phyloP scores from a whole-genome alignment of 2,888 invertebrate species.

The Calliphora vomitoria region DNA sequence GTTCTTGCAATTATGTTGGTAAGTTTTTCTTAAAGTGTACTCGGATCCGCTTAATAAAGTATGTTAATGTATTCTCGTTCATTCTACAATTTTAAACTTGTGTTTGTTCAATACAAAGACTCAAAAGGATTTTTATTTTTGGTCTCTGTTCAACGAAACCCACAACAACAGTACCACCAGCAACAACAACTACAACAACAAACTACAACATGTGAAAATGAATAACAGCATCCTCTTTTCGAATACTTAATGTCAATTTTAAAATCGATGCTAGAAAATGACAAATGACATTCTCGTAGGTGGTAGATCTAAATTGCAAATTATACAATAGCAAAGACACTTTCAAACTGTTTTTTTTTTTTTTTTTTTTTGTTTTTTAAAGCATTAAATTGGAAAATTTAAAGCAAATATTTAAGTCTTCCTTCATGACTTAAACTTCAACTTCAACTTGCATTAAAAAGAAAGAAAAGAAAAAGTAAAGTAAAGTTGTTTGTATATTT shows the following conservation, averaged over 20 bases:
- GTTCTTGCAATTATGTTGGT: no score
- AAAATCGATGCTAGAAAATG: slow-evolving; percentile 10
- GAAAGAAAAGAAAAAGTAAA: neutral
- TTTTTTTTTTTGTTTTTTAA: no score
- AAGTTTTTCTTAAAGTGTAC: neutral
- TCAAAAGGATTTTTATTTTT: slow-evolving; percentile 21
- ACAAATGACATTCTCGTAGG: neutral
- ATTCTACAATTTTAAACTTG: neutral
- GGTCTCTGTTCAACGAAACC: neutral
- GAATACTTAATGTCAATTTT: slow-evolving; percentile 32
- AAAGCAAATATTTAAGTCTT: neutral
- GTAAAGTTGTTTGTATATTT: neutral
- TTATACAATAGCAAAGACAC: neutral
- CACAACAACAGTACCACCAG: neutral
- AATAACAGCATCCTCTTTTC: neutral
- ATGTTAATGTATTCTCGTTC: slow-evolving; percentile 30
- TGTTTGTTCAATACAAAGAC: neutral
- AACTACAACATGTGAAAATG: neutral
- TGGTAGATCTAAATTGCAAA: slow-evolving; percentile 43
- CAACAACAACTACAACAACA: neutral
- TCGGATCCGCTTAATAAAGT: slow-evolving; percentile 13
- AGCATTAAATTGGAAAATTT: neutral
- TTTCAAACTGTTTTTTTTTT: neutral
- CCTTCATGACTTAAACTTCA: neutral
- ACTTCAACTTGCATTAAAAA: neutral